phyloP scores from a whole-genome alignment of 2,113 vertebrate genomes.

The Melanerpes aurifrons region DNA sequence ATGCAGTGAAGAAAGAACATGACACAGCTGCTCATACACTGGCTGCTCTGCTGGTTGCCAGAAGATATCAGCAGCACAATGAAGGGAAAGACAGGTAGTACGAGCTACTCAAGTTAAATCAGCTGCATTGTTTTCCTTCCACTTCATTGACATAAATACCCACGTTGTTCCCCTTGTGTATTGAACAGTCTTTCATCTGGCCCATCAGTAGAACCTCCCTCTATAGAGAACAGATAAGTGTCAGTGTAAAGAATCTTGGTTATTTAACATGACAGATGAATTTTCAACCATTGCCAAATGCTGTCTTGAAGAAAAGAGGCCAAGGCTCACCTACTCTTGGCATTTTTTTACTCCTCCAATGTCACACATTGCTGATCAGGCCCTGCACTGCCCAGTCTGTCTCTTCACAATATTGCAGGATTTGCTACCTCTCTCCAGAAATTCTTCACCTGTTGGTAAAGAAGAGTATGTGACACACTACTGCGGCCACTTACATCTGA shows the following conservation, averaged over 20 bases:
- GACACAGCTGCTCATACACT: not conserved
- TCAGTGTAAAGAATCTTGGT: not conserved
- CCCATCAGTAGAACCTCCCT: not conserved
- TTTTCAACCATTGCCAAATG: not conserved
- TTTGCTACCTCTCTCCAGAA: not conserved
- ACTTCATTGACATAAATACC: not conserved
- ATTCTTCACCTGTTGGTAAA: not conserved
- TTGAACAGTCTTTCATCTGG: not conserved
- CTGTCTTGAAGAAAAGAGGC: not conserved
- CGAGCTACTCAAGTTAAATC: not conserved
- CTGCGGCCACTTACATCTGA: not conserved
- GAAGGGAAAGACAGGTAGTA: not conserved
- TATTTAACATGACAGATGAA: not conserved
- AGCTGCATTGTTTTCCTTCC: not conserved
- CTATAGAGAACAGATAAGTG: not conserved
- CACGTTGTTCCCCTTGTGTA: fast-evolving
- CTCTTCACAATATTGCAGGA: not conserved
- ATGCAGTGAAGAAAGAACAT: not conserved
- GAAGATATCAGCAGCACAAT: not conserved
- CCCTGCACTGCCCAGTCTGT: not conserved
- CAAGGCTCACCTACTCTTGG: not conserved
- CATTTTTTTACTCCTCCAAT: not conserved
- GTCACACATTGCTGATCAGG: not conserved
- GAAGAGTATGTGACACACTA: not conserved
- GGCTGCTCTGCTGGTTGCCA: not conserved